These are phyloP conservation scores for Phalera bucephala DNA, from an alignment of 2,888 invertebrate species.

Conservation along the genomic window DNA sequence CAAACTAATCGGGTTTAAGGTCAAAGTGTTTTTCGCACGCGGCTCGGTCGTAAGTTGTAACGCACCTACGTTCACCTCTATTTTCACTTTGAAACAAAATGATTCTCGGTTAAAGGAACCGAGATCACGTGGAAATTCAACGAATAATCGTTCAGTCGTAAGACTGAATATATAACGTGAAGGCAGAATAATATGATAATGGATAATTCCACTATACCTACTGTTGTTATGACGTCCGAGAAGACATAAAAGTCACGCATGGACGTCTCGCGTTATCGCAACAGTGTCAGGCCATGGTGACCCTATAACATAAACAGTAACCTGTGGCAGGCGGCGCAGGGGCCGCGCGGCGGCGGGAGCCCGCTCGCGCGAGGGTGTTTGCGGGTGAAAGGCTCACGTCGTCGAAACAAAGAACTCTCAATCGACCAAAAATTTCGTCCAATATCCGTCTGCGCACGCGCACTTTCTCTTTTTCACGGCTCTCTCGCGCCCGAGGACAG, in stretches of 20 bases:
- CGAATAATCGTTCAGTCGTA: too few relatives aligned
- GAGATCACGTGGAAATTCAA: too few relatives aligned
- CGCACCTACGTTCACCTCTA: too few relatives aligned
- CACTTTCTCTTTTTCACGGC: constrained; percentile 68
- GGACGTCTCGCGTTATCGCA: constrained; percentile 28
- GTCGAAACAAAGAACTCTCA: constrained; percentile 63
- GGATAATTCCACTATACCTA: background rate
- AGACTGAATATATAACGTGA: too few relatives aligned
- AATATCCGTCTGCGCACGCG: constrained; percentile 56
- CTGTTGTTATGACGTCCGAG: constrained; percentile 10
- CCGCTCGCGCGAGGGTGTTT: constrained; percentile 12
- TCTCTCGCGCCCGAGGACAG: constrained; percentile 39
- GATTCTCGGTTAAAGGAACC: too few relatives aligned
- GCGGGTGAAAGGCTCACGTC: constrained; percentile 48
- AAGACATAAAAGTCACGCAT: constrained; percentile 9
- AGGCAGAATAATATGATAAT: too few relatives aligned
- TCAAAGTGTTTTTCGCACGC: constrained; percentile 11
- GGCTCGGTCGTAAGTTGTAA: too few relatives aligned
- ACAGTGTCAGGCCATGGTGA: constrained; percentile 23
- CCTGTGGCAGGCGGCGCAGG: background rate
- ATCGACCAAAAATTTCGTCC: constrained; percentile 59
- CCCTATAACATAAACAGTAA: constrained; percentile 15
- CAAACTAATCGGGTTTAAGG: constrained; percentile 43
- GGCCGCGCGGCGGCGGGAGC: constrained; percentile 2
- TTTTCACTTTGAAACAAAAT: too few relatives aligned